These are phyloP conservation scores for Scopus umbretta DNA, from an alignment of 2,113 vertebrate genomes.

Conservation along the genomic window DNA sequence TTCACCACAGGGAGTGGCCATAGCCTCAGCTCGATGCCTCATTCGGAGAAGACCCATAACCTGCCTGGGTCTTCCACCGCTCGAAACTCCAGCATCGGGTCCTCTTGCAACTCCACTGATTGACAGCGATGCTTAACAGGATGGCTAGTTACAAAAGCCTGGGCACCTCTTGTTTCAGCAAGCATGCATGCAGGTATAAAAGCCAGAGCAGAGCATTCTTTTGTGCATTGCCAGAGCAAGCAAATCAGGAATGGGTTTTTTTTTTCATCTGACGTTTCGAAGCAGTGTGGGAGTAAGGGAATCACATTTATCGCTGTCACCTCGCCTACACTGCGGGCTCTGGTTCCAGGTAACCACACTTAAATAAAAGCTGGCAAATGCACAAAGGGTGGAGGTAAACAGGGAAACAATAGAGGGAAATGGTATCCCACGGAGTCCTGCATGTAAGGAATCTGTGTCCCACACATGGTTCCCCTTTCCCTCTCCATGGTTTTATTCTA, in stretches of 20 bases:
- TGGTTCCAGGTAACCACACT: constrained; percentile 32
- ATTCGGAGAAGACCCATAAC: neutral
- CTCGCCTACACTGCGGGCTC: neutral
- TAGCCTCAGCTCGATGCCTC: neutral
- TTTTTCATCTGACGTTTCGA: neutral
- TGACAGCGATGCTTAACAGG: neutral
- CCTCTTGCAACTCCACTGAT: neutral
- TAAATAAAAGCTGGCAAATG: constrained; percentile 21
- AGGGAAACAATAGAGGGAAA: constrained; percentile 34
- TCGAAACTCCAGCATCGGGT: neutral
- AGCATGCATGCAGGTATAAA: neutral
- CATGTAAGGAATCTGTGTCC: neutral
- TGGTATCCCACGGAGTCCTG: neutral
- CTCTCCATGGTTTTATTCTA: neutral
- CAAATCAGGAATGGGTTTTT: neutral
- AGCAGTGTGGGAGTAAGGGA: neutral
- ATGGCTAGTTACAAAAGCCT: neutral
- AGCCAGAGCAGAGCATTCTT: neutral
- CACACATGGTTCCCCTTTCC: neutral
- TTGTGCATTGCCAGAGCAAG: neutral
- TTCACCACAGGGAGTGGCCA: neutral
- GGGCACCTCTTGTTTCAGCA: neutral
- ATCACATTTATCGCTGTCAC: neutral
- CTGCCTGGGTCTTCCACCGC: neutral
- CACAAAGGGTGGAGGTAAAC: constrained; percentile 21